Percentiles rank a stretch among this genome's conserved stretches.
phyloP scores from a whole-genome alignment of 2,888 invertebrate genomes.

The Pseudolycoriella hygida region DNA sequence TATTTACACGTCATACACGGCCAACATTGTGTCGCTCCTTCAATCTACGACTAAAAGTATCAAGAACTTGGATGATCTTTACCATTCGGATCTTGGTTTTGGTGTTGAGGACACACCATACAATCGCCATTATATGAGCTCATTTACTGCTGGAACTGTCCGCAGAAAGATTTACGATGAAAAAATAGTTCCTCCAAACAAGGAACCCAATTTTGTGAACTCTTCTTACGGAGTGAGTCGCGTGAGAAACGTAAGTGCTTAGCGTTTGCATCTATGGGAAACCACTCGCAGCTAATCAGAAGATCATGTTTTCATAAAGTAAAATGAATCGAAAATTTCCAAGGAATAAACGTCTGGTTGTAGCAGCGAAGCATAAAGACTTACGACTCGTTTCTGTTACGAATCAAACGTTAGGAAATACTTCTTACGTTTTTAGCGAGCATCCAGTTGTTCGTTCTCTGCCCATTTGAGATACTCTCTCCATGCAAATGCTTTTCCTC shows the following conservation, averaged over 20 bases:
- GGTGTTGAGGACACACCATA: constrained; percentile 45
- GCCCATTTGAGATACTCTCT: no score
- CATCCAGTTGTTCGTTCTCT: no score
- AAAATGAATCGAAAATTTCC: no score
- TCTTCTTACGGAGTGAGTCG: constrained; percentile 32
- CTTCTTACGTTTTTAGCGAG: no score
- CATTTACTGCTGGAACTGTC: constrained; percentile 24
- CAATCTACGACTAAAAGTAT: constrained; percentile 47
- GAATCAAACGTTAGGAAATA: no score
- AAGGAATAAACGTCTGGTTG: no score
- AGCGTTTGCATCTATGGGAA: no score
- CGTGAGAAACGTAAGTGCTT: constrained; percentile 19
- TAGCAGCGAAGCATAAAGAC: no score
- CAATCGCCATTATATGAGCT: constrained; percentile 40
- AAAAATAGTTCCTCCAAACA: constrained; percentile 33
- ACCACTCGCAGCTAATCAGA: no score
- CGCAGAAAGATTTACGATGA: constrained; percentile 32
- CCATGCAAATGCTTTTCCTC: no score
- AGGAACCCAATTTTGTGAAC: constrained; percentile 29
- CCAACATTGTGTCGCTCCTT: constrained; percentile 45
- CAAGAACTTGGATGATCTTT: constrained; percentile 36
- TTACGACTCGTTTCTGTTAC: no score
- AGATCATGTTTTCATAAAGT: no score
- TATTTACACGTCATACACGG: constrained; percentile 49
- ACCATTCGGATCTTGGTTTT: constrained; percentile 40